Percentiles rank a stretch among this genome's conserved stretches.
phyloP scores from a whole-genome alignment of 2,888 invertebrate species.

The Charanyca ferruginea region DNA sequence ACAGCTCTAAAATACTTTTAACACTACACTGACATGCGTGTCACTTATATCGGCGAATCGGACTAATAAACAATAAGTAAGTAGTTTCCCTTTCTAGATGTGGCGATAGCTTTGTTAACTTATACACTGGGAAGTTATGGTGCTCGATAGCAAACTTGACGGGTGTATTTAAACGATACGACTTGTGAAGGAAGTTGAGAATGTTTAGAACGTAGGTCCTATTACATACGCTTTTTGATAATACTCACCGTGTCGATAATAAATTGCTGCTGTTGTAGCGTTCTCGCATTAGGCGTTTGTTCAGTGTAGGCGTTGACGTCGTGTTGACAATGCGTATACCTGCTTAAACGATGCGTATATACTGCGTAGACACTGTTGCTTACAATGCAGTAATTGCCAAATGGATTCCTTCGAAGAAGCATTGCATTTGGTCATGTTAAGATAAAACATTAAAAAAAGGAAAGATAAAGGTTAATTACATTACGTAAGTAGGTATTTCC shows the following conservation, averaged over 20 bases:
- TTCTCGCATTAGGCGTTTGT: neutral
- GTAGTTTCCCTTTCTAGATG: conserved; percentile 64
- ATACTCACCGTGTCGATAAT: too few species aligned
- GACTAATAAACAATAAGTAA: conserved; percentile 63
- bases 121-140: conserved; percentile 60
- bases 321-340: too few species aligned
- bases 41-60: conserved; percentile 59
- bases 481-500: neutral
- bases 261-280: neutral
- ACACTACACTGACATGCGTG: conserved; percentile 50
- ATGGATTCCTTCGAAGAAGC: too few species aligned
- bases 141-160: conserved; percentile 47
- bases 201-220: conserved; percentile 10
- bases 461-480: too few species aligned
- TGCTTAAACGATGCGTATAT: neutral
- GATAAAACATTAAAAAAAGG: too few species aligned
- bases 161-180: conserved; percentile 49
- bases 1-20: conserved; percentile 26
- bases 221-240: too few species aligned
- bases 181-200: conserved; percentile 13
- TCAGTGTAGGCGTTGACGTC: neutral
- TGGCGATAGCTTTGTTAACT: conserved; percentile 65
- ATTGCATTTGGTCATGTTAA: too few species aligned
- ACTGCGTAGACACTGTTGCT: neutral
- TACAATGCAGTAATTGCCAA: too few species aligned